Evolutionary conservation across 1,140 invertebrate genomes (phyloP), one percentile per base, ranked within the genome.

Genomic region (Trachymyrmex cornetzi): DNA sequence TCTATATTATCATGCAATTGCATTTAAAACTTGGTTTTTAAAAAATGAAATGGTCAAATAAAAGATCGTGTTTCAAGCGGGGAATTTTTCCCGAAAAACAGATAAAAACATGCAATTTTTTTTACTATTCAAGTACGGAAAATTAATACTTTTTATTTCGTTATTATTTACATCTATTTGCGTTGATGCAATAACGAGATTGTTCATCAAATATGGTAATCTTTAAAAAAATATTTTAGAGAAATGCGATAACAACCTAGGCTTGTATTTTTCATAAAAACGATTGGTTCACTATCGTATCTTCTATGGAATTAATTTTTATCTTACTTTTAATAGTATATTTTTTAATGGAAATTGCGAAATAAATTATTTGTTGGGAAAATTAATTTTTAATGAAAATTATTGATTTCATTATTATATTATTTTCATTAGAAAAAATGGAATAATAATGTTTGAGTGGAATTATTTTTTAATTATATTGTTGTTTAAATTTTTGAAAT

Each of bases 51-150:
- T 38, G 30, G 12, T 3, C 12, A 53, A 75, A n/a, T 50, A 27
- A 16, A 57, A 53, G 7, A 4, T 5, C 14, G 7, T 19, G 4
- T 74, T 44, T 44, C 27, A 11, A 55, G 16, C 30, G 34, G 11
- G 5, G 2, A 44, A 38, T 19, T 12, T 44, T 16, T 16, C 5
- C 5, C 22, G 16, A 63, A 77, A 77, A 44, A 61, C 4, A 61
- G 11, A 44, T 74, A 11, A 74, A 55, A 7, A 34, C 6, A 57
- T 44, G 22, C 44, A 44, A 19, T 77, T 74, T 55, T 74, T 74
- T n/a, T 48, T 6, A 69, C 11, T 11, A 22, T 12, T 5, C 19
- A 34, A 67, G 2, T n/a, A 1, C 19, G n/a, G 2, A 48, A 16
- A 69, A 38, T 44, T 44, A 67, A 69, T 16, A 11, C 34, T n/a